phyloP scores from a whole-genome alignment of 2,113 vertebrate species.

The Oryzias melastigma region DNA sequence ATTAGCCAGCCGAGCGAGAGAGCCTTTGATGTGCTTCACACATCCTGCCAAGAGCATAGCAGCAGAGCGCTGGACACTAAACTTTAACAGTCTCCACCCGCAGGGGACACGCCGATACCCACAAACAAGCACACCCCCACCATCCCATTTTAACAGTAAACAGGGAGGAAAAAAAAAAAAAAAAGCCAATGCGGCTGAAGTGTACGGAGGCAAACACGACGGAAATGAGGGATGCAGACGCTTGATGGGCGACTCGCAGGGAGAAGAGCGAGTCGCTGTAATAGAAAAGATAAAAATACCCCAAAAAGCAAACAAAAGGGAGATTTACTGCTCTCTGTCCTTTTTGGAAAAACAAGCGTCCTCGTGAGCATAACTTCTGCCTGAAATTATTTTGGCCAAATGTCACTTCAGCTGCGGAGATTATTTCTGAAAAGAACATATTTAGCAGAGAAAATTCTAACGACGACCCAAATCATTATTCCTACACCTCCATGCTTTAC shows the following conservation, averaged over 20 bases:
- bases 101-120: constrained; percentile 33
- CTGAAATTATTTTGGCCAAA: constrained; percentile 32
- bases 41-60: constrained; percentile 25
- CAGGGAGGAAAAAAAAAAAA: background rate
- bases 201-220: background rate
- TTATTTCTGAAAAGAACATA: no score
- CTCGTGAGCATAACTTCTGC: constrained; percentile 27
- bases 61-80: constrained; percentile 47
- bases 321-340: constrained; percentile 15
- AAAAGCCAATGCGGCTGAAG: constrained; percentile 3
- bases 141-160: background rate
- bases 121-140: constrained; percentile 32
- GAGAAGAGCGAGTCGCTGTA: background rate
- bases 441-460: no score
- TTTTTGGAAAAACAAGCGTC: constrained; percentile 2
- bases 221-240: constrained; percentile 5
- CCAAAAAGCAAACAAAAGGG: constrained; percentile 26
- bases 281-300: constrained; percentile 10
- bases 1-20: constrained; percentile 38
- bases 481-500: no score
- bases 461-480: no score
- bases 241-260: background rate
- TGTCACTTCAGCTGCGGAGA: constrained; percentile 20
- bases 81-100: constrained; percentile 51
- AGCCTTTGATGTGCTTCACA: constrained; percentile 49